phyloP scores from a whole-genome alignment of 2,797 vertebrate genomes.

The Cirrhinus molitorella region DNA sequence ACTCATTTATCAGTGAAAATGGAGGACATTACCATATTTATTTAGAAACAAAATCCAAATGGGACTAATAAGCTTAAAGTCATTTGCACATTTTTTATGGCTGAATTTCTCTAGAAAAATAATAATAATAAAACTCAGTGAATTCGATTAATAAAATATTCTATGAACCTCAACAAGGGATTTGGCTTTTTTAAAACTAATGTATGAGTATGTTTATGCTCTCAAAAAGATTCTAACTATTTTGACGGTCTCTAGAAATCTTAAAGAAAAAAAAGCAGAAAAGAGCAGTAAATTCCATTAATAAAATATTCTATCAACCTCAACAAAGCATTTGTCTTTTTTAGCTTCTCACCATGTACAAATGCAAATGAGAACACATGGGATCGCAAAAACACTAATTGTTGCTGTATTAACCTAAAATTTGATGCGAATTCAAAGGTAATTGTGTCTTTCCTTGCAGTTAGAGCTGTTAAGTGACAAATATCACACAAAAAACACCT shows the following conservation, averaged over 20 bases:
- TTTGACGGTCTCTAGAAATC: not conserved
- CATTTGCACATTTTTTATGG: not conserved
- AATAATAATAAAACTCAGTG: no score
- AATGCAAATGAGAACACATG: not conserved
- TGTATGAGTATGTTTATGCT: not conserved
- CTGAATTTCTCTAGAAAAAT: no score
- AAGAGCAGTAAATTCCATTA: not conserved
- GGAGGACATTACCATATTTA: not conserved
- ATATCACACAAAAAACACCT: constrained; percentile 16
- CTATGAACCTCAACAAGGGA: not conserved
- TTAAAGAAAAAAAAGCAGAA: no score
- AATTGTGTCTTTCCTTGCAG: not conserved
- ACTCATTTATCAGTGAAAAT: not conserved
- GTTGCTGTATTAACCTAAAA: not conserved
- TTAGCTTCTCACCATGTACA: not conserved
- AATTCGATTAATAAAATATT: not conserved
- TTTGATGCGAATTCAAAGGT: not conserved
- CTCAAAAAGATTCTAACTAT: not conserved
- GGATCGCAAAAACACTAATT: not conserved
- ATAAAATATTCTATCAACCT: not conserved
- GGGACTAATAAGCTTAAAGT: not conserved
- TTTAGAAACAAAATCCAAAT: not conserved
- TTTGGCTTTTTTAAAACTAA: not conserved
- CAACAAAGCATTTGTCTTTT: not conserved
- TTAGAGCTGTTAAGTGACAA: constrained; percentile 28